Evolutionary conservation across 2,888 invertebrate species (phyloP).

Genomic region (Noctua comes): DNA sequence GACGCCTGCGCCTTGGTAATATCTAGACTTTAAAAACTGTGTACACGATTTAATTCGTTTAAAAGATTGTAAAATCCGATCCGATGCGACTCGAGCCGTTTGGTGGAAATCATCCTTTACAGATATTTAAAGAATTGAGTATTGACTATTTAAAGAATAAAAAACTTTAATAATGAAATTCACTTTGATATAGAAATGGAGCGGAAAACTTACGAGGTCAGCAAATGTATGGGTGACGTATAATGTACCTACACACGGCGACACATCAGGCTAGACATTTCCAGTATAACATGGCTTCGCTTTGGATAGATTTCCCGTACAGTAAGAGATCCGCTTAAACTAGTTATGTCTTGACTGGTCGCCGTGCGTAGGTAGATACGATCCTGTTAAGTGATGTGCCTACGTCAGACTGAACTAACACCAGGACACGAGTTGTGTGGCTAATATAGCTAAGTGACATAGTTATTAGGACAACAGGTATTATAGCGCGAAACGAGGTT

Average conservation of each 20-base stretch:
- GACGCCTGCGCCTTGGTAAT: no score
- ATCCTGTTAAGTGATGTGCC: constrained; percentile 35
- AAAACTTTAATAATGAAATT: constrained; percentile 36
- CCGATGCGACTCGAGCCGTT: no score
- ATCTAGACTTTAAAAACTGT: no score
- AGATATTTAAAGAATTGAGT: background rate
- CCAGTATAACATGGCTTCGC: no score
- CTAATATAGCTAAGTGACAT: constrained; percentile 49
- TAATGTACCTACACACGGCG: constrained; percentile 19
- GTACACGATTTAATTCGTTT: no score
- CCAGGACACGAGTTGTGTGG: constrained; percentile 28
- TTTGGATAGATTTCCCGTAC: no score
- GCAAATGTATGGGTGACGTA: constrained; percentile 35
- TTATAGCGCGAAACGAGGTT: constrained; percentile 30
- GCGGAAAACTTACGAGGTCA: constrained; percentile 43
- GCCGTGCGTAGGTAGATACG: background rate
- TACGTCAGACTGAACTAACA: constrained; percentile 47
- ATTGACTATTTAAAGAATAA: background rate
- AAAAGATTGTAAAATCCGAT: no score
- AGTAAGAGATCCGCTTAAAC: no score
- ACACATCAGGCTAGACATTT: no score
- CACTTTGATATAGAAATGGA: constrained; percentile 30
- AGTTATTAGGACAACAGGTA: constrained; percentile 27
- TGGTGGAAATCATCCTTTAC: background rate
- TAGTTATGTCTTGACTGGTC: no score